phyloP scores from a whole-genome alignment of 35 echinoderm and acorn worm species.

The Amphiura filiformis region DNA sequence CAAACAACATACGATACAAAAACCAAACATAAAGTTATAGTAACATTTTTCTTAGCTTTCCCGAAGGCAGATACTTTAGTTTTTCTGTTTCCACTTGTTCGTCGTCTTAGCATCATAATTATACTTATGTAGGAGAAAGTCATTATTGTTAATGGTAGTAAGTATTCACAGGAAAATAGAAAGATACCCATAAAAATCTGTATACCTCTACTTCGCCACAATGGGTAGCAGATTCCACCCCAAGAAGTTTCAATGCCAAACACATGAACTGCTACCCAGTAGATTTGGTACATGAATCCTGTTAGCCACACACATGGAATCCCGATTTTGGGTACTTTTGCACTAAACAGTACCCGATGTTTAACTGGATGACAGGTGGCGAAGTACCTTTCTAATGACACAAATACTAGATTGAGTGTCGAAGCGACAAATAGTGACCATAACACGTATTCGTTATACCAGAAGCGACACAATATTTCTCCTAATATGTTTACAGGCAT shows the following conservation, averaged over 20 bases:
- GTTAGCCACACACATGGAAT: conserved; percentile 37
- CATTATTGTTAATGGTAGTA: conserved; percentile 62
- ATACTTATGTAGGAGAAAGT: conserved; percentile 65
- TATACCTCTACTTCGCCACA: conserved; percentile 33
- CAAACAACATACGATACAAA: conserved; percentile 67
- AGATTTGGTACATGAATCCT: conserved; percentile 57
- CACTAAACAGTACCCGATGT: conserved; percentile 56
- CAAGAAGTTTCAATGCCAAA: neutral
- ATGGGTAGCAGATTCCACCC: conserved; percentile 33
- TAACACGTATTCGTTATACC: conserved; percentile 61
- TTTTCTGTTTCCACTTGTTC: conserved; percentile 13
- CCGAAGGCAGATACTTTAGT: conserved; percentile 35
- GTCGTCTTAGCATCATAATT: conserved; percentile 45
- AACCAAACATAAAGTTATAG: conserved; percentile 60
- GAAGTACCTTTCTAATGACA: conserved; percentile 65
- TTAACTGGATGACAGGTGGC: conserved; percentile 47
- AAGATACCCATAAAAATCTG: conserved; percentile 42
- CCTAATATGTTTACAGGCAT: conserved; percentile 19
- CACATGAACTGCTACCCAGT: conserved; percentile 50
- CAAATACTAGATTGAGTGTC: conserved; percentile 68
- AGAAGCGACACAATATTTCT: conserved; percentile 65
- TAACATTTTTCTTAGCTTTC: conserved; percentile 64
- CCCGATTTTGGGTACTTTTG: conserved; percentile 46
- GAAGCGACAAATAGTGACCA: conserved; percentile 70
- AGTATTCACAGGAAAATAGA: conserved; percentile 55